Evolutionary conservation across 1,140 invertebrate genomes (phyloP).

Genomic region (Zaprionus nigranus): DNA sequence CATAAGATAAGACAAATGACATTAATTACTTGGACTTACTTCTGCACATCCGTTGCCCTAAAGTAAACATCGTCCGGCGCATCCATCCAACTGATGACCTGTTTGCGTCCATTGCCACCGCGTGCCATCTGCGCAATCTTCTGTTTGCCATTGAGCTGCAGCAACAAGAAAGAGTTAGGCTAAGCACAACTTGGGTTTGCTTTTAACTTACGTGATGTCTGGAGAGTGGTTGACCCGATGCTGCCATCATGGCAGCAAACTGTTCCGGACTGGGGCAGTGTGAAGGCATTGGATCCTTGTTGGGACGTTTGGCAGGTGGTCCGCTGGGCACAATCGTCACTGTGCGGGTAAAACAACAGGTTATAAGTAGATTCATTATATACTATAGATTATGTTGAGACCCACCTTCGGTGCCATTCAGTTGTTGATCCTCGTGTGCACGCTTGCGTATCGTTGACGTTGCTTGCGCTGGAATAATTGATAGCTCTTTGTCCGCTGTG

Average conservation of each 20-base stretch:
- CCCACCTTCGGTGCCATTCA: conserved; percentile 89
- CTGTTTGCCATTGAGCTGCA: conserved; percentile 89
- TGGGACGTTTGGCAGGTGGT: conserved; percentile 88
- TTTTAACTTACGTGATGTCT: conserved; percentile 87
- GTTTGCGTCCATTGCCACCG: conserved; percentile 89
- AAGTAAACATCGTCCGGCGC: conserved; percentile 99
- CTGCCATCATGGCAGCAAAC: conserved; percentile 88
- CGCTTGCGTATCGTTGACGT: conserved; percentile 88
- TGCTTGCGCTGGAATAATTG: conserved; percentile 82
- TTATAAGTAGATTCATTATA: background rate
- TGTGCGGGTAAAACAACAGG: conserved; percentile 12
- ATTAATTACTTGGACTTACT: conserved; percentile 87
- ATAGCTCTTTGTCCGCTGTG: conserved; percentile 80
- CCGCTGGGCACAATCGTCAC: conserved; percentile 85
- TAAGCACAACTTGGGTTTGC: background rate
- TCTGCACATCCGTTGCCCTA: conserved; percentile 94
- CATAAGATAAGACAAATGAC: background rate
- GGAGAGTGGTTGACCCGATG: conserved; percentile 87
- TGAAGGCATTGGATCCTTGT: conserved; percentile 89
- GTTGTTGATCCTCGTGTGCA: conserved; percentile 88
- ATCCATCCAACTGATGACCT: conserved; percentile 98
- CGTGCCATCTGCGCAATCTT: conserved; percentile 89
- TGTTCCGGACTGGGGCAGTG: conserved; percentile 88
- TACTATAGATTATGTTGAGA: background rate
- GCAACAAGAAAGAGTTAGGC: background rate